Base-by-base conservation (phyloP, 1,140 invertebrate species). In the Leptinotarsa defecta region DNA sequence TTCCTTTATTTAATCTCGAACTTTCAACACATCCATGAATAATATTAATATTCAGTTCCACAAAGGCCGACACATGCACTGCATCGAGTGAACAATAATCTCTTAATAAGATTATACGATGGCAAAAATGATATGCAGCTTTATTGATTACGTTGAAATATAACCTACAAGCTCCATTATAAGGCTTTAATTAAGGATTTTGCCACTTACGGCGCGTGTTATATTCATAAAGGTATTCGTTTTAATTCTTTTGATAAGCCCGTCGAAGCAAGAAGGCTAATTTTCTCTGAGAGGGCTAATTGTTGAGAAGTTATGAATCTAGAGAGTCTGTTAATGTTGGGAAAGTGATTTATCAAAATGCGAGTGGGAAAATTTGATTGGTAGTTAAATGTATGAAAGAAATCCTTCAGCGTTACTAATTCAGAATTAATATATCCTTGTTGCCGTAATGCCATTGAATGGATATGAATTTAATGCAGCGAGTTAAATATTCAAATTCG, bases 341-440 rank as follows among this genome's bases (percentile, higher is more conserved):
- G 34, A 43, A 43, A 48, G 52, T 65, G n/a, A 76, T 76, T 76
- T 76, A 71, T 76, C 74, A 76, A 72, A 64, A 76, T 68, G 69
- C 74, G 49, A 70, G 61, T 70, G 67, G 74, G 74, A 68, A 72
- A 72, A 67, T 71, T 76, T 76, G 68, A 76, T 76, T 76, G 64
- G 70, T 57, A 71, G 68, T 76, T 22, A 15, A 74, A 74, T 68
- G 57, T 68, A 74, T 69, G 67, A 61, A 57, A 74, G 73, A 68
- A 74, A 74, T 74, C 73, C 73, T 64, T 48, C 20, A 17, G 68
- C 73, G 64, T 68, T 17, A 48, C 62, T 68, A 74, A 74, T 74
- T 19, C 48, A 63, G 49, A 68, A 69, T 74, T 74, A 74, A 74
- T 74, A 67, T 43, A 43, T 43, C 3, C 34, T 11, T 11, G 8